These are phyloP conservation scores for Poicephalus gulielmi DNA, from an alignment of 2,113 vertebrate species.

Conservation along the genomic window DNA sequence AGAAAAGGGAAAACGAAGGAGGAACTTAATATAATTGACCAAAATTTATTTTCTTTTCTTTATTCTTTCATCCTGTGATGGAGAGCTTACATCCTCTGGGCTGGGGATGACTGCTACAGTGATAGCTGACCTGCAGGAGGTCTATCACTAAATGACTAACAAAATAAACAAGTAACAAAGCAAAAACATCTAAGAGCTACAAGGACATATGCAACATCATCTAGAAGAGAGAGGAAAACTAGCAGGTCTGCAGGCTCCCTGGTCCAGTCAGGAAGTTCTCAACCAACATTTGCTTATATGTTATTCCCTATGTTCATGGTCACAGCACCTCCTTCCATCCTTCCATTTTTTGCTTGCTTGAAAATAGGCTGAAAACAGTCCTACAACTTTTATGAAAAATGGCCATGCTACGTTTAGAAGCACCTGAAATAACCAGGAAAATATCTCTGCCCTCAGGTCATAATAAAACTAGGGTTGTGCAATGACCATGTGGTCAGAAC, in stretches of 20 bases:
- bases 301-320: background rate
- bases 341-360: background rate
- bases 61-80: background rate
- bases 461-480: background rate
- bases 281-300: background rate
- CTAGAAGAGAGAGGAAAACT: background rate
- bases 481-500: background rate
- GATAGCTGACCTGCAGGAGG: background rate
- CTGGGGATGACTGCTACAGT: background rate
- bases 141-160: background rate
- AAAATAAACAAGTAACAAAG: background rate
- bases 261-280: background rate
- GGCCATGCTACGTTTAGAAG: background rate
- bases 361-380: background rate
- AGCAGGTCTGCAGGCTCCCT: background rate
- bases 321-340: background rate
- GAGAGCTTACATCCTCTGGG: background rate
- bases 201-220: background rate
- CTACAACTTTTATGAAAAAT: background rate
- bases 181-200: background rate
- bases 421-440: conserved; percentile 10
- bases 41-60: background rate
- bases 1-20: background rate
- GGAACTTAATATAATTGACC: background rate
- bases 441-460: background rate